These are phyloP conservation scores for Acronicta psi DNA, from an alignment of 2,888 invertebrate genomes.

Conservation along the genomic window DNA sequence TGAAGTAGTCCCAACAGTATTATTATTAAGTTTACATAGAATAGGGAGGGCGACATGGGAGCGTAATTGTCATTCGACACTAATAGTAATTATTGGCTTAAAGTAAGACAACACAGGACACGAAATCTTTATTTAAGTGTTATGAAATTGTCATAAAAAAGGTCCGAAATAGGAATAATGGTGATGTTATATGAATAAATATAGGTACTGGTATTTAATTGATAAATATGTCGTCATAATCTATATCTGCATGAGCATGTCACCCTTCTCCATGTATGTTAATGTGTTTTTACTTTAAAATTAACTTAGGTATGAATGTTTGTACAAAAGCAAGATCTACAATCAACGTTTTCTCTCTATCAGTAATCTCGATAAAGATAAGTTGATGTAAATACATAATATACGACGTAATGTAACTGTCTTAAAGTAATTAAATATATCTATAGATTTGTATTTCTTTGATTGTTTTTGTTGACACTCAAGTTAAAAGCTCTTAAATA, in stretches of 20 bases:
- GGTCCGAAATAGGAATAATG: background rate
- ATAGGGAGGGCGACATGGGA: conserved; percentile 25
- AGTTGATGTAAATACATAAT: conserved; percentile 81
- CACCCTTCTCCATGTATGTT: conserved; percentile 22
- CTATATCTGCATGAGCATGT: conserved; percentile 9
- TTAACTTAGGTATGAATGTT: conserved; percentile 39
- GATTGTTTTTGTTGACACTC: conserved; percentile 46
- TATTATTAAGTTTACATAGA: conserved; percentile 18
- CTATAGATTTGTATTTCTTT: conserved; percentile 73
- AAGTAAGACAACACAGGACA: background rate
- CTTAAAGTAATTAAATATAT: conserved; percentile 79
- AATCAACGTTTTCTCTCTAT: conserved; percentile 44
- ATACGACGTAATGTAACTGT: conserved; percentile 73
- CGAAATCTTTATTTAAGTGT: too few species aligned
- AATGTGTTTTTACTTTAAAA: conserved; percentile 27
- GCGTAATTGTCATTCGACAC: background rate
- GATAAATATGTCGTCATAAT: background rate
- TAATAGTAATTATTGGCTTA: background rate
- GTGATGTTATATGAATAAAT: background rate
- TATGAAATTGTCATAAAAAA: too few species aligned
- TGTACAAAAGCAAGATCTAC: conserved; percentile 39
- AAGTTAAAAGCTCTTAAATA: background rate
- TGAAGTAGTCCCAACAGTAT: conserved; percentile 27
- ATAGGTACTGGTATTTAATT: background rate
- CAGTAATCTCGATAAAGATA: conserved; percentile 61